A percentile compares a stretch with the other conserved stretches of the same genome.
Conservation (phyloP, 2,113 vertebrate genomes). For the Cygnus buccinator region DNA sequence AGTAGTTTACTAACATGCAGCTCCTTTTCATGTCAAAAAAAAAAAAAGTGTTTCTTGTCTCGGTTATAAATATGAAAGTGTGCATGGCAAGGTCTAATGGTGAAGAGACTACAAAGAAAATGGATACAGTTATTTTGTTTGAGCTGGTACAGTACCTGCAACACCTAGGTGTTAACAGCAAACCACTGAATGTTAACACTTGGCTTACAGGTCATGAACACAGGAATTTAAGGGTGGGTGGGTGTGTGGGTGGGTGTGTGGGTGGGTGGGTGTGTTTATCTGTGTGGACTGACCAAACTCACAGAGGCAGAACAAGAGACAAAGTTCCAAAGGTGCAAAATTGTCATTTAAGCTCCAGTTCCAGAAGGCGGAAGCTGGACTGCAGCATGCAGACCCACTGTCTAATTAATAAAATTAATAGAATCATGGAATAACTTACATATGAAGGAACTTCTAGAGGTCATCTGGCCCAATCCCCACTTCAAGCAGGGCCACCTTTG, state of each 20-base stretch:
- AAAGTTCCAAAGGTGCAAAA: background rate
- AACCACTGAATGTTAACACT: background rate
- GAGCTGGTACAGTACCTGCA: background rate
- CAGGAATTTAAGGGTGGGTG: background rate
- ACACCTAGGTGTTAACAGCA: background rate
- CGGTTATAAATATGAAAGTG: background rate
- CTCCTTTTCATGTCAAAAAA: background rate
- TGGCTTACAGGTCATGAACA: background rate
- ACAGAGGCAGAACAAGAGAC: background rate
- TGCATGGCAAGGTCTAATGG: background rate
- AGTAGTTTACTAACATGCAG: background rate
- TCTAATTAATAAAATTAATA: background rate
- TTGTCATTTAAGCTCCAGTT: background rate
- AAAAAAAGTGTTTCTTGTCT: background rate
- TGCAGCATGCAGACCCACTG: background rate
- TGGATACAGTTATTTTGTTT: background rate
- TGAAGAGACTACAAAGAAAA: background rate
- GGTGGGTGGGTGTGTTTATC: background rate
- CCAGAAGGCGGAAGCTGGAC: background rate
- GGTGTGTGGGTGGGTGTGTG: background rate
- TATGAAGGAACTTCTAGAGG: background rate
- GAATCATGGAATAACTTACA: background rate
- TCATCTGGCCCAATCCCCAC: background rate
- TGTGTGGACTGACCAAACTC: background rate
- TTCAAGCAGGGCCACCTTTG: background rate